Percentiles rank a stretch among this genome's conserved stretches.
phyloP scores from a whole-genome alignment of 1,140 invertebrate genomes.

The Ceratoteleas bidentatus region DNA sequence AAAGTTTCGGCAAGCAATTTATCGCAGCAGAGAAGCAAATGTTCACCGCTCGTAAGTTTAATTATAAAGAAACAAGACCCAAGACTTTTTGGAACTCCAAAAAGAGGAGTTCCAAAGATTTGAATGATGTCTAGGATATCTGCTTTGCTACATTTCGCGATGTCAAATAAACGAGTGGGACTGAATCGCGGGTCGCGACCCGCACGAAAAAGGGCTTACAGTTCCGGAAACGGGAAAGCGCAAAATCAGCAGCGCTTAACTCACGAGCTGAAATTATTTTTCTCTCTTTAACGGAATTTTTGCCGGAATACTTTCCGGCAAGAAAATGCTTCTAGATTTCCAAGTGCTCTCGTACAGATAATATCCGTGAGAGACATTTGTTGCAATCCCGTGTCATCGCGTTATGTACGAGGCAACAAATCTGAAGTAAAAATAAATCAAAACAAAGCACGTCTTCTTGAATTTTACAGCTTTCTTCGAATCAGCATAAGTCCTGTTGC shows the following conservation, averaged over 20 bases:
- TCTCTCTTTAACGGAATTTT: constrained; percentile 52
- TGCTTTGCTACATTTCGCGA: constrained; percentile 42
- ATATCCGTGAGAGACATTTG: constrained; percentile 42
- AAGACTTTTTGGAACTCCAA: too few species aligned
- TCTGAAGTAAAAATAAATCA: constrained; percentile 11
- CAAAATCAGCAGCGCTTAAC: constrained; percentile 58
- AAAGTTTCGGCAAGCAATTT: constrained; percentile 10
- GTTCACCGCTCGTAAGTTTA: constrained; percentile 4
- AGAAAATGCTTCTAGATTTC: constrained; percentile 55
- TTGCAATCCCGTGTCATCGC: constrained; percentile 35
- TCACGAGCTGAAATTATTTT: constrained; percentile 67
- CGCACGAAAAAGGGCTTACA: constrained; percentile 51
- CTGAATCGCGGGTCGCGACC: constrained; percentile 31
- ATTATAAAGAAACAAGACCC: constrained; percentile 25
- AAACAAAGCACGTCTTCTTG: too few species aligned
- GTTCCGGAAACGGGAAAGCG: constrained; percentile 45
- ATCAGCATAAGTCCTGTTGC: too few species aligned
- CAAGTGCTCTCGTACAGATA: constrained; percentile 39
- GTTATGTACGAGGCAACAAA: constrained; percentile 22
- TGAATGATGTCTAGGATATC: constrained; percentile 16
- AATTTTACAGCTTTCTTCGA: too few species aligned
- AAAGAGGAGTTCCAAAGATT: constrained; percentile 32
- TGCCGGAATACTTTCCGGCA: constrained; percentile 49
- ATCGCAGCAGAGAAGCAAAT: not conserved
- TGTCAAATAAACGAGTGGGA: constrained; percentile 33